phyloP scores from a whole-genome alignment of 92 coral and sea anemone species.

The Montipora capitata region DNA sequence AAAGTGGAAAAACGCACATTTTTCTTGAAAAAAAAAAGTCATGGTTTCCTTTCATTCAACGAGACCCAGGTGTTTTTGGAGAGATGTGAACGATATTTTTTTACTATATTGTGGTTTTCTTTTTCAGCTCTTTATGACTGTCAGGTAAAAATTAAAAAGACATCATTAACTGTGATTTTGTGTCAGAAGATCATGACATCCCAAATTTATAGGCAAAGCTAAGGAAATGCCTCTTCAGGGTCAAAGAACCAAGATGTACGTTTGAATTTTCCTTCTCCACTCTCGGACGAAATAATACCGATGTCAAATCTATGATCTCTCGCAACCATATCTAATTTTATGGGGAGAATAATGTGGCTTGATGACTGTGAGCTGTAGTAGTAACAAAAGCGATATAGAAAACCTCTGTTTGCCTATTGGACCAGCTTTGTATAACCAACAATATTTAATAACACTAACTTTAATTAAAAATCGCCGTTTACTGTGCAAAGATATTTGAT shows the following conservation, averaged over 20 bases:
- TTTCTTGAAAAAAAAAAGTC: background rate
- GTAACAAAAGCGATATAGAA: slow-evolving; percentile 47
- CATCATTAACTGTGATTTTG: slow-evolving; percentile 81
- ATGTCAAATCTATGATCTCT: background rate
- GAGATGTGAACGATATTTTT: slow-evolving; percentile 23
- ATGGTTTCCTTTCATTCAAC: slow-evolving; percentile 22
- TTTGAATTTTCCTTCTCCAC: slow-evolving; percentile 6
- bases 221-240: slow-evolving; percentile 75
- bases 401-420: slow-evolving; percentile 68
- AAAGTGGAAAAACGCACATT: no score
- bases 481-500: slow-evolving; percentile 95
- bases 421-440: slow-evolving; percentile 95
- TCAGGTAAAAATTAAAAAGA: slow-evolving; percentile 68
- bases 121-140: slow-evolving; percentile 69
- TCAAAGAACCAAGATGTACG: slow-evolving; percentile 43
- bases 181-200: slow-evolving; percentile 88
- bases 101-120: slow-evolving; percentile 15
- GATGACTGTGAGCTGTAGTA: slow-evolving; percentile 21
- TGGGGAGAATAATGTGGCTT: slow-evolving; percentile 17
- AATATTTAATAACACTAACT: slow-evolving; percentile 96
- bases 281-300: slow-evolving; percentile 21
- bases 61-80: slow-evolving; percentile 41
- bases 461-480: slow-evolving; percentile 98
- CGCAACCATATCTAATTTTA: slow-evolving; percentile 27
- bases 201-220: slow-evolving; percentile 87